Evolutionary conservation across 2,113 vertebrate species (phyloP), one percentile per base, ranked within the genome.

Genomic region (Dendropsophus ebraccatus): DNA sequence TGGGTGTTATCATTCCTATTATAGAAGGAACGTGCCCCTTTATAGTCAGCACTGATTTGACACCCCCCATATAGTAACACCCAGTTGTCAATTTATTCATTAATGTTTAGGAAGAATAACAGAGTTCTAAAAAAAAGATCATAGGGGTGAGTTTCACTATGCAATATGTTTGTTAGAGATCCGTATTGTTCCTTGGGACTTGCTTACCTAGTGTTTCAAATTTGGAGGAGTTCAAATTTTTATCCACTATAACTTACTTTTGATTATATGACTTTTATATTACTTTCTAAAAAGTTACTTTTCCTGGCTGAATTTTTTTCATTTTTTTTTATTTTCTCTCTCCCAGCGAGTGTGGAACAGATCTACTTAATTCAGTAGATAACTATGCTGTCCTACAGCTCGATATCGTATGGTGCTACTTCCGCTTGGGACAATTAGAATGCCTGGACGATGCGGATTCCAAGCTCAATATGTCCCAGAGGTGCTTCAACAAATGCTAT

Each of bases 401-500:
- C 94, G 98, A 99, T 81, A 94, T 97, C 0, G 97, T 99, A 85
- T 99, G 98, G 98, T 98, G 97, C 37, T 99, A 97, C 90, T 94
- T 93, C 28, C 94, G 93, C 0, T 88, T 98, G 91, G 94, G 94
- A 52, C 95, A 96, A 0, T 92, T 99, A 82, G 90, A 93, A 11
- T 98, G 95, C 83, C 95, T 99, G 65, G 94, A 96, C 0, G 97
- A 99, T 0, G 94, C 95, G 0, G 94, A 93, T 65, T 92, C 90
- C 1, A 95, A 98, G 2, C 91, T 99, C 28, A 91, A 93, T 88
- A 87, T 91, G 21, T 97, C 98, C 0, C 96, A 97, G 54, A 92
- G 92, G 0, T 94, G 96, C 88, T 98, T 99, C 92, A 93, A 94
- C 62, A 94, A 90, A 0, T 98, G 97, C 65, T 99, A 99, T 0